Percentiles rank a stretch among this genome's conserved stretches.
Evolutionary conservation across 2,888 invertebrate genomes (phyloP).

Genomic region (Busseola fusca): DNA sequence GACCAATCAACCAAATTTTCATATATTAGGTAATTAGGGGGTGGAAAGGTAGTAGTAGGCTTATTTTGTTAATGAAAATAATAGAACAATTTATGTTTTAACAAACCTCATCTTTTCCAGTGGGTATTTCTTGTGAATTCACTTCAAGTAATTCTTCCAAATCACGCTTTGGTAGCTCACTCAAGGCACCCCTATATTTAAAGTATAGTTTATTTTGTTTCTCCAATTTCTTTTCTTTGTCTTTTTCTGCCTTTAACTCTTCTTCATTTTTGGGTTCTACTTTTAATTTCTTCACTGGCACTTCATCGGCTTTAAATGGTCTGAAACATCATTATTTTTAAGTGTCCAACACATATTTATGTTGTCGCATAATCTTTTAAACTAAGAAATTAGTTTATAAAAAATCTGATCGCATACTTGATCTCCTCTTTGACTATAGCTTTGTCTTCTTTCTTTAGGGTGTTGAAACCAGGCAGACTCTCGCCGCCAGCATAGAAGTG

Average conservation of each 20-base stretch:
- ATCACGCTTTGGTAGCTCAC: constrained; percentile 89
- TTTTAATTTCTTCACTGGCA: constrained; percentile 92
- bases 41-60: too few relatives aligned
- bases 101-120: constrained; percentile 90
- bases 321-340: constrained; percentile 59
- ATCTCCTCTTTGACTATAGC: constrained; percentile 89
- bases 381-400: not conserved
- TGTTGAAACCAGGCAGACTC: constrained; percentile 93
- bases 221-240: constrained; percentile 89
- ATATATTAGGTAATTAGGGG: too few relatives aligned
- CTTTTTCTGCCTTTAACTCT: constrained; percentile 85
- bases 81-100: not conserved
- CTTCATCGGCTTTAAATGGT: constrained; percentile 84
- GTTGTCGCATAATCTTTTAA: too few relatives aligned
- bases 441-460: constrained; percentile 92
- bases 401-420: constrained; percentile 85
- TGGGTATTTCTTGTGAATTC: constrained; percentile 92
- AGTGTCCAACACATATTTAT: not conserved
- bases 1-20: constrained; percentile 6
- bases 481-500: constrained; percentile 93
- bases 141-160: constrained; percentile 90
- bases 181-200: constrained; percentile 76
- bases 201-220: constrained; percentile 91
- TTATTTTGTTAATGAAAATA: not conserved
- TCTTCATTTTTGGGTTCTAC: constrained; percentile 88